These are phyloP conservation scores for Lycaon pictus DNA, from an alignment of 2,113 vertebrate genomes.

Conservation along the genomic window DNA sequence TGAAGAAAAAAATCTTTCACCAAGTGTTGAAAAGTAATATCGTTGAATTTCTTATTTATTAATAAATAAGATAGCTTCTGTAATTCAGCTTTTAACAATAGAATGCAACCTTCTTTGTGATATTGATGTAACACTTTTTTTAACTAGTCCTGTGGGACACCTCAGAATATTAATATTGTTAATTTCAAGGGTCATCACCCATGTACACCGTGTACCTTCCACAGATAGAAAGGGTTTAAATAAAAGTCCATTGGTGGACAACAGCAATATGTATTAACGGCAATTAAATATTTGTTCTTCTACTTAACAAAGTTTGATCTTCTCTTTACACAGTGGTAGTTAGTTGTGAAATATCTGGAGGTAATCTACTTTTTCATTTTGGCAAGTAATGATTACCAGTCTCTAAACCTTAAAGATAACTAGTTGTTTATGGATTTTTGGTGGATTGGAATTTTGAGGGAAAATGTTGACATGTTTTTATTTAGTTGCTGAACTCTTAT, in stretches of 20 bases:
- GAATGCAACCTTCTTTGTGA: not conserved
- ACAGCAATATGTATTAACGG: not conserved
- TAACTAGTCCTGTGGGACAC: conserved; percentile 38
- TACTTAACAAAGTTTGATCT: conserved; percentile 68
- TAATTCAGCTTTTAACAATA: conserved; percentile 15
- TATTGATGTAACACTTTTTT: not conserved
- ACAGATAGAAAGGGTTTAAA: not conserved
- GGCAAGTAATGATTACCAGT: not conserved
- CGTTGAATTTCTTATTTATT: not conserved
- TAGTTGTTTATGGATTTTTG: conserved; percentile 44
- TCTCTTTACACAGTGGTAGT: conserved; percentile 45
- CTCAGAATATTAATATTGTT: conserved; percentile 78
- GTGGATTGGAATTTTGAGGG: conserved; percentile 19
- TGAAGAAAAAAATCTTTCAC: not conserved
- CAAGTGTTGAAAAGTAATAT: conserved; percentile 1
- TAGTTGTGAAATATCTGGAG: conserved; percentile 35
- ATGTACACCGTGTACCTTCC: not conserved
- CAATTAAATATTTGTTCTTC: conserved; percentile 32
- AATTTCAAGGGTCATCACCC: conserved; percentile 82
- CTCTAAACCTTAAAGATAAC: conserved; percentile 45
- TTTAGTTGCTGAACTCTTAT: not conserved
- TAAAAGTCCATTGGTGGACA: not conserved
- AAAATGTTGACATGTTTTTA: not conserved
- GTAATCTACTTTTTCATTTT: conserved; percentile 20
- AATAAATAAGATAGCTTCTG: not conserved